Evolutionary conservation across 2,113 vertebrate species (phyloP).

Genomic region (Ptychochromis oligacanthus): DNA sequence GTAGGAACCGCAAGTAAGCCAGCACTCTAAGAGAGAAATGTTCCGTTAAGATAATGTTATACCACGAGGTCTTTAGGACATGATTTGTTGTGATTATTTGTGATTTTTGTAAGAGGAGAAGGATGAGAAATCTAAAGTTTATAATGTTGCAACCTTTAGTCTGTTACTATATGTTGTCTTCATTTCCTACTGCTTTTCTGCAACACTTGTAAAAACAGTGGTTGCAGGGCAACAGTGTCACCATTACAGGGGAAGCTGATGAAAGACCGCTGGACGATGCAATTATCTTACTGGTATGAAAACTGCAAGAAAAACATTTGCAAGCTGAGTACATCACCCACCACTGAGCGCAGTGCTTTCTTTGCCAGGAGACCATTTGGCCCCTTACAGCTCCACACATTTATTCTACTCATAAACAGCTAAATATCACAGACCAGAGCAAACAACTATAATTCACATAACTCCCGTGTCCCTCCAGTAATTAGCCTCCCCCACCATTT

Average conservation of each 20-base stretch:
- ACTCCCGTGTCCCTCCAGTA: constrained; percentile 48
- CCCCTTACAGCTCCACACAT: constrained; percentile 17
- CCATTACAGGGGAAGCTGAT: constrained; percentile 17
- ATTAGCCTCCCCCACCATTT: constrained; percentile 43
- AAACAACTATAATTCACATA: constrained; percentile 51
- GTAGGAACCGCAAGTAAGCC: not conserved
- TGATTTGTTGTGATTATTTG: not conserved
- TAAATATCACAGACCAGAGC: constrained; percentile 50
- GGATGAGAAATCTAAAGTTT: not conserved
- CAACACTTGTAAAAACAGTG: constrained; percentile 3
- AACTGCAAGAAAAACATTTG: constrained; percentile 36
- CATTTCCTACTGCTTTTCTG: not conserved
- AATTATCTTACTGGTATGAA: constrained; percentile 38
- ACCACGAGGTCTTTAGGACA: not conserved
- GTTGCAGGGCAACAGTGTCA: not conserved
- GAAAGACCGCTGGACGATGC: not conserved
- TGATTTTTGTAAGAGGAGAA: not conserved
- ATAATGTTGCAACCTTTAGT: not conserved
- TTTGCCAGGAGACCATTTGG: constrained; percentile 31
- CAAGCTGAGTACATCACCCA: constrained; percentile 3
- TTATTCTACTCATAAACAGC: constrained; percentile 46
- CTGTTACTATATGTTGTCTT: not conserved
- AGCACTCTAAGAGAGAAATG: not conserved
- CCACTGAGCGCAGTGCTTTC: not conserved
- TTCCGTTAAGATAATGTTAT: not conserved